Evolutionary conservation across 2,113 vertebrate genomes (phyloP).

Genomic region (Caranx melampygus): DNA sequence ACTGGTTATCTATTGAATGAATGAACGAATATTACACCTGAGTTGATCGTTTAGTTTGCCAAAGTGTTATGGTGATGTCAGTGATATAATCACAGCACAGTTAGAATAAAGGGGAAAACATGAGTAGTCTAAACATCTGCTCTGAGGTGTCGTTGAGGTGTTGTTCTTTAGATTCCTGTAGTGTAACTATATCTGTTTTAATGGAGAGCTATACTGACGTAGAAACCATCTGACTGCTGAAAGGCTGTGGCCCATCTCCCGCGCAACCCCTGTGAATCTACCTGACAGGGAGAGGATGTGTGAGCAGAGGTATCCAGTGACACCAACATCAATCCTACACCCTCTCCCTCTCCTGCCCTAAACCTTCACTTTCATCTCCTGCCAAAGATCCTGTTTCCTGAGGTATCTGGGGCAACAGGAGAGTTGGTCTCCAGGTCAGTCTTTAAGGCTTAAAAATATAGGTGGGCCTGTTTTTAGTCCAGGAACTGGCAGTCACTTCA

Average conservation of each 20-base stretch:
- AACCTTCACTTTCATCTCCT: slow-evolving; percentile 10
- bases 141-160: background rate
- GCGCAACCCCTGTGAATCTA: slow-evolving; percentile 23
- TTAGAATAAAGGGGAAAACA: background rate
- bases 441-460: slow-evolving; percentile 43
- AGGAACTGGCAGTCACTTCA: background rate
- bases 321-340: slow-evolving; percentile 26
- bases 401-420: slow-evolving; percentile 39
- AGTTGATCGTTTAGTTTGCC: background rate
- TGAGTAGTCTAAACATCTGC: background rate
- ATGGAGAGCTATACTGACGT: slow-evolving; percentile 1
- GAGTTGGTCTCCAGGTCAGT: slow-evolving; percentile 40
- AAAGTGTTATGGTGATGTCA: background rate
- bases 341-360: background rate
- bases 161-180: background rate
- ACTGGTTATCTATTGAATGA: background rate
- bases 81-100: background rate
- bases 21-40: background rate
- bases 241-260: background rate
- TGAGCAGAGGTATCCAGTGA: slow-evolving; percentile 23
- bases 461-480: slow-evolving; percentile 54
- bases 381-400: slow-evolving; percentile 47
- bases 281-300: slow-evolving; percentile 19
- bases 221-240: background rate
- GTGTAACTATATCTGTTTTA: background rate